Percentiles rank a stretch among this genome's conserved stretches.
Evolutionary conservation across 2,113 vertebrate species (phyloP).

Genomic region (Nyctibius bracteatus): DNA sequence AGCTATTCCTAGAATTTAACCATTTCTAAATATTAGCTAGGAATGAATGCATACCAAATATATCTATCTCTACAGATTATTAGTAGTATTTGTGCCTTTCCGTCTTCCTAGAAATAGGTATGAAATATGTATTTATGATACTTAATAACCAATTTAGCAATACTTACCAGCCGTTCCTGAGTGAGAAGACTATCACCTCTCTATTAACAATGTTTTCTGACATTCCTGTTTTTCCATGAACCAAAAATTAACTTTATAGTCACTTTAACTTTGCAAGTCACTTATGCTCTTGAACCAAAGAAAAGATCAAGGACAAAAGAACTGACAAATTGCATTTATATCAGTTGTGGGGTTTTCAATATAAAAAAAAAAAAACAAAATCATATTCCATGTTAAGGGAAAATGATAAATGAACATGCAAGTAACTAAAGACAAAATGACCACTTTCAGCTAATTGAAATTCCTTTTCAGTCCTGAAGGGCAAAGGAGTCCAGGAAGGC

Average conservation of each 20-base stretch:
- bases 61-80: background rate
- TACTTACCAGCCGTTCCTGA: background rate
- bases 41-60: background rate
- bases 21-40: background rate
- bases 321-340: background rate
- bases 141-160: background rate
- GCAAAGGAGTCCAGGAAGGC: too few species aligned
- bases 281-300: background rate
- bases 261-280: background rate
- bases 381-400: background rate
- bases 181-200: background rate
- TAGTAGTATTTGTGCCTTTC: background rate
- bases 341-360: fast-evolving
- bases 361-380: background rate
- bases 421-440: background rate
- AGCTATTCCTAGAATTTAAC: background rate
- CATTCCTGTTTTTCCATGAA: background rate
- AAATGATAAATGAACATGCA: background rate
- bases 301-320: background rate
- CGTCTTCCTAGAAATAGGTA: background rate
- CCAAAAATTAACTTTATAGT: background rate
- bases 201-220: background rate
- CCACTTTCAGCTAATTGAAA: background rate
- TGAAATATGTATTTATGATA: background rate
- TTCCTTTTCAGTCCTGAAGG: too few species aligned